Evolutionary conservation across 2,113 vertebrate species (phyloP), one percentile per base, ranked within the genome.

Genomic region (Herpetotheres cachinnans): DNA sequence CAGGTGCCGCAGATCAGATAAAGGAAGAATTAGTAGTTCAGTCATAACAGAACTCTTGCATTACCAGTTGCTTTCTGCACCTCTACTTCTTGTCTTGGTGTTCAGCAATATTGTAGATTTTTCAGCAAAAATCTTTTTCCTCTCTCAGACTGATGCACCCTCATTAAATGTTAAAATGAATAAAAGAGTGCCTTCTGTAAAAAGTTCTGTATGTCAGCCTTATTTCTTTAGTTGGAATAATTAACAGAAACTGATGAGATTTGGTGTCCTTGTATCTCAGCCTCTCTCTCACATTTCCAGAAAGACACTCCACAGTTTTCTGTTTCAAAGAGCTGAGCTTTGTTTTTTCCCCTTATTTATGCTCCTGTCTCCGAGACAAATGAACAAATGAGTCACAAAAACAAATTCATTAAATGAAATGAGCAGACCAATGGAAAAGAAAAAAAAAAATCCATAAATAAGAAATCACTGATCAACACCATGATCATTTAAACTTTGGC

Each of bases 391-490:
- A 74, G 54, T 38, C 69, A 79, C 77, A 80, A 96, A 95, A 74
- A 3, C 49, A 91, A 93, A 94, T 94, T 73, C 21, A 29, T 63
- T 83, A 92, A 96, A 89, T 93, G 24, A 97, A 97, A 95, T 52
- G 4, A 93, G 66, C 42, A 88, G 50, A 85, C 8, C 92, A 90
- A 95, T 62, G 55, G 40, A 67, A 94, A 70, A 92, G 70, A 93
- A 93, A 97, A 95, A 93, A 97, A 95, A 81, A 5, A 42, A 92
- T 78, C 71, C 82, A 89, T 82, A 93, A 94, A 92, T 94, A 97
- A 98, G 95, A 96, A 94, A 90, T 97, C 90, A 94, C 54, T 65
- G 77, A 95, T 96, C 52, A 96, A 95, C 82, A 93, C 76, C 84
- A 88, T 30, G 63, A 97, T 95, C 74, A 87, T 97, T 97, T 94